Evolutionary conservation across 92 coral and sea anemone genomes (phyloP).

Genomic region (Galaxea fascicularis): DNA sequence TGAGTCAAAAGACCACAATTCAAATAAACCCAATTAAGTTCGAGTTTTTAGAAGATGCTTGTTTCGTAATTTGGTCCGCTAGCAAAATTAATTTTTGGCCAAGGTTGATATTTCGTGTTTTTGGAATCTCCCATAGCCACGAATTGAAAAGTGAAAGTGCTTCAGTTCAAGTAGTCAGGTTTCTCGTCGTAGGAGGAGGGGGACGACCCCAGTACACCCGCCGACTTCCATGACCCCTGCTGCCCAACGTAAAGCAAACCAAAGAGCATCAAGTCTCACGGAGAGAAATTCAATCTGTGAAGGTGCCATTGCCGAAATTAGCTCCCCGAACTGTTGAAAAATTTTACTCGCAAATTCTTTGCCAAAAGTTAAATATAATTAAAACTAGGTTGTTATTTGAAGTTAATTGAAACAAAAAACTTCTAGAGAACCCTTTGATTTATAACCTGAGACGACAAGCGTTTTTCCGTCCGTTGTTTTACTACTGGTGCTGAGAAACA

Average conservation of each 20-base stretch:
- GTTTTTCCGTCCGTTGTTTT: too few relatives aligned
- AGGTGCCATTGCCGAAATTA: not conserved
- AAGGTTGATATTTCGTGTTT: too few relatives aligned
- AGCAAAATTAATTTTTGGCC: not conserved
- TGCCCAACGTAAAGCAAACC: constrained; percentile 2
- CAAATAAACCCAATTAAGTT: not conserved
- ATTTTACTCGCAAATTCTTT: not conserved
- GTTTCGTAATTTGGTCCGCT: not conserved
- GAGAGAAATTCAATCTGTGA: not conserved
- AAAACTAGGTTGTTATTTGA: not conserved
- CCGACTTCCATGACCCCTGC: not conserved
- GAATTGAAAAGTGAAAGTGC: not conserved
- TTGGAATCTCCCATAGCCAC: not conserved
- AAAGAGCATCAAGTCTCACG: not conserved
- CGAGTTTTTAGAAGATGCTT: not conserved
- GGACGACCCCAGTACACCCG: not conserved
- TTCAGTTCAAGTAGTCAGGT: not conserved
- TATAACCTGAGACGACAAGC: too few relatives aligned
- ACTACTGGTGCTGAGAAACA: too few relatives aligned
- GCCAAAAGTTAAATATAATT: not conserved
- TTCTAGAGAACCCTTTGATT: not conserved
- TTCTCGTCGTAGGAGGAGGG: not conserved
- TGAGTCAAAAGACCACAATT: not conserved
- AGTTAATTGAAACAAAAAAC: too few relatives aligned
- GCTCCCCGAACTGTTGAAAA: not conserved